phyloP scores from a whole-genome alignment of 2,888 invertebrate genomes.

The Cephonodes hylas region DNA sequence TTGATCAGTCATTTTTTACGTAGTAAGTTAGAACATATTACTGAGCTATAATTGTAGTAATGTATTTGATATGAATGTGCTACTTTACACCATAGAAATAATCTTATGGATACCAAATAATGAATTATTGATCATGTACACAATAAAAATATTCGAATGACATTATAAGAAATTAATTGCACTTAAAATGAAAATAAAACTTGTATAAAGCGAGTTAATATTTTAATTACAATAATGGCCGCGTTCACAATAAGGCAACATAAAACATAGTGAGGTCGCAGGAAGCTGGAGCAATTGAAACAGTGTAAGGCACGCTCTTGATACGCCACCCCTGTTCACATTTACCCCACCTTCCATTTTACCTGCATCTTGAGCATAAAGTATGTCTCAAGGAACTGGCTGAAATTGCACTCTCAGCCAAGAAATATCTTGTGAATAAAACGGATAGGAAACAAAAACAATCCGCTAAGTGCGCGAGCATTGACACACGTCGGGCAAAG shows the following conservation, averaged over 20 bases:
- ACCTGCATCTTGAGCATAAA: conserved; percentile 37
- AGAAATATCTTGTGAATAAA: conserved; percentile 25
- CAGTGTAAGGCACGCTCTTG: conserved; percentile 5
- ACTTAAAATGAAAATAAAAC: not conserved
- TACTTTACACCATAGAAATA: too few relatives aligned
- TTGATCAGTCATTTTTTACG: not conserved
- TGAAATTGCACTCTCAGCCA: conserved; percentile 42
- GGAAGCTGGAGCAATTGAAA: not conserved
- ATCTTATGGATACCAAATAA: too few relatives aligned
- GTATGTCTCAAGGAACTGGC: conserved; percentile 47
- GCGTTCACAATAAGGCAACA: not conserved
- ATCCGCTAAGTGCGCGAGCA: conserved; percentile 68
- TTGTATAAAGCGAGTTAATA: too few relatives aligned
- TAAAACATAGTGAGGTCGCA: not conserved
- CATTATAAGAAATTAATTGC: too few relatives aligned
- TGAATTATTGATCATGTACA: too few relatives aligned
- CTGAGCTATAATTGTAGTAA: too few relatives aligned
- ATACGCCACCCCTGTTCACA: conserved; percentile 26
- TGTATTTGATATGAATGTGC: too few relatives aligned
- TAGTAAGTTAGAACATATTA: too few relatives aligned
- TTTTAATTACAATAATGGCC: not conserved
- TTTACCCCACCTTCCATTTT: conserved; percentile 26
- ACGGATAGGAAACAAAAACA: conserved; percentile 62
- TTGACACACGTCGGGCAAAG: conserved; percentile 32
- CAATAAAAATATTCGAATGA: too few relatives aligned